phyloP scores from a whole-genome alignment of 2,888 invertebrate genomes.

The Himalopsyche kuldschensis region DNA sequence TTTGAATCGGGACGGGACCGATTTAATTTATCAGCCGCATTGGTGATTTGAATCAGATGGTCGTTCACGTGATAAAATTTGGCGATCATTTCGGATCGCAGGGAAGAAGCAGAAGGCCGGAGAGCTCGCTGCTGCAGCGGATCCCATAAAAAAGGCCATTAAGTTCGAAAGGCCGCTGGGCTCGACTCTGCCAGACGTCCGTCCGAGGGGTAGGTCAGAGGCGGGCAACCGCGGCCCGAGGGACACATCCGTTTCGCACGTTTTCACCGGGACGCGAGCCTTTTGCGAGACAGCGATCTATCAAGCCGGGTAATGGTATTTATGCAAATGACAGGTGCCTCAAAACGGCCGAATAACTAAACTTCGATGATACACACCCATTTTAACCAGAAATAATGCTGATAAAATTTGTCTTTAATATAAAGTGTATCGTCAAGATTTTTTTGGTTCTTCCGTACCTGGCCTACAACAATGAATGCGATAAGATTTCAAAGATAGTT shows the following conservation, averaged over 20 bases:
- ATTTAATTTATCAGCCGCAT: background rate
- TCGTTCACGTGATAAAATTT: background rate
- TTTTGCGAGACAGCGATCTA: background rate
- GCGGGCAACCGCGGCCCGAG: background rate
- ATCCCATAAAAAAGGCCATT: conserved; percentile 23
- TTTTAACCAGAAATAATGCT: background rate
- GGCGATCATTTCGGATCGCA: background rate
- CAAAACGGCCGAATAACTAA: background rate
- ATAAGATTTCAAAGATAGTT: too few relatives aligned
- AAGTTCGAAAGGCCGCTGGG: background rate
- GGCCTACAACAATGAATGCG: too few relatives aligned
- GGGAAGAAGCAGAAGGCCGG: background rate
- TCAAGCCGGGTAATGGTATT: background rate
- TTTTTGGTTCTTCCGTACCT: too few relatives aligned
- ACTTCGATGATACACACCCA: background rate
- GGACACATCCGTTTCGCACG: conserved; percentile 1
- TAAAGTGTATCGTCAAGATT: background rate
- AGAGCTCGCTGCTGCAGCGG: background rate
- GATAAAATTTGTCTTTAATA: background rate
- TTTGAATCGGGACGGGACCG: conserved; percentile 5
- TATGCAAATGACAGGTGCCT: background rate
- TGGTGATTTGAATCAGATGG: background rate
- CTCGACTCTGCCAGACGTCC: conserved; percentile 7
- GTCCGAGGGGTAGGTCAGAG: conserved; percentile 1
- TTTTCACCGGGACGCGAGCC: background rate